Percentiles rank a stretch among this genome's conserved stretches.
These are phyloP conservation scores for Meloidogyne hapla DNA, from an alignment of 1,140 invertebrate genomes.

Conservation along the genomic window DNA sequence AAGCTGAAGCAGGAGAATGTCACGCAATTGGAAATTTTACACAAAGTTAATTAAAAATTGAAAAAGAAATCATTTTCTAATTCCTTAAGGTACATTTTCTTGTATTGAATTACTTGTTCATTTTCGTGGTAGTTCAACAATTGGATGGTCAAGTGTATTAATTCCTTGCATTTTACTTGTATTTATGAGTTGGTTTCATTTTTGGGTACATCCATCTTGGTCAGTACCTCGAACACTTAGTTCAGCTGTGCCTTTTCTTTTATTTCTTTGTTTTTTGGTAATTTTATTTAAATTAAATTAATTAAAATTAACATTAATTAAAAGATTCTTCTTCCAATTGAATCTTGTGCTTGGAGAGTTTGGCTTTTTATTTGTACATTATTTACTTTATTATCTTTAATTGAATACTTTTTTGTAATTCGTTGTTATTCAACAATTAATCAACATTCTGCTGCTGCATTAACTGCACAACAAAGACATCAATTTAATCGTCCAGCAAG, in stretches of 20 bases:
- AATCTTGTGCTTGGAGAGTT: conserved; percentile 27
- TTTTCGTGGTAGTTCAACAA: conserved; percentile 4
- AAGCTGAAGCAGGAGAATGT: conserved; percentile 27
- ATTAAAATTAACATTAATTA: not conserved
- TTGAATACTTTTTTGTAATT: conserved; percentile 52
- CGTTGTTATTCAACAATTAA: conserved; percentile 32
- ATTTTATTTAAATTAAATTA: conserved; percentile 25
- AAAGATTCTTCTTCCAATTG: conserved; percentile 24
- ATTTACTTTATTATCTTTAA: conserved; percentile 44
- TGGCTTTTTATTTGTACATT: conserved; percentile 45
- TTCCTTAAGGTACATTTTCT: conserved; percentile 14
- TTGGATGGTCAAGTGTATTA: conserved; percentile 41
- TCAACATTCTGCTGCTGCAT: not conserved
- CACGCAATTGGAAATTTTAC: conserved; percentile 22
- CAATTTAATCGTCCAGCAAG: conserved; percentile 4
- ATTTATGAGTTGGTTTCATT: conserved; percentile 52
- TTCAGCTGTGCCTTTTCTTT: conserved; percentile 57
- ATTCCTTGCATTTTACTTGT: conserved; percentile 52
- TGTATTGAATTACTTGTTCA: conserved; percentile 27
- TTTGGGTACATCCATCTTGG: conserved; percentile 56
- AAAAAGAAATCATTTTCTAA: not conserved
- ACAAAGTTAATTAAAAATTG: conserved; percentile 1
- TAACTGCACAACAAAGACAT: conserved; percentile 16
- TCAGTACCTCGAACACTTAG: conserved; percentile 59
- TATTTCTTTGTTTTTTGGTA: conserved; percentile 55